Conservation (phyloP, 2,113 vertebrate genomes). For the Chionis minor region DNA sequence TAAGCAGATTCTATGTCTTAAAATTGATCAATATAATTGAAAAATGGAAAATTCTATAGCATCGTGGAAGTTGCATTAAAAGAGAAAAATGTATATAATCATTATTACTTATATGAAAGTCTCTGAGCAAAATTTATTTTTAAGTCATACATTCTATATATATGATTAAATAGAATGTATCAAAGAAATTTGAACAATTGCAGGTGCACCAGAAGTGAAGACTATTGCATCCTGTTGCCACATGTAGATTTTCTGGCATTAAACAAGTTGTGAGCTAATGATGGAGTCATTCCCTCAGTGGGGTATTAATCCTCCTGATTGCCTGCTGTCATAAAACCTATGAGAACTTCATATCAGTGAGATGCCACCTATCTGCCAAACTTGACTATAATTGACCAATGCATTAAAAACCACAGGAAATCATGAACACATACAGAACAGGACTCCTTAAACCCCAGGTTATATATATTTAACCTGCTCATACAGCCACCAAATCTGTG, state of each 20-base stretch:
- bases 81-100: neutral
- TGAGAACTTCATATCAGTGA: conserved; percentile 10
- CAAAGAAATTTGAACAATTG: neutral
- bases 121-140: neutral
- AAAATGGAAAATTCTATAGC: neutral
- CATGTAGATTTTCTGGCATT: conserved; percentile 38
- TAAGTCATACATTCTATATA: neutral
- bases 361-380: conserved; percentile 5
- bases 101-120: neutral
- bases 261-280: conserved; percentile 18
- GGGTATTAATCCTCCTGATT: conserved; percentile 19
- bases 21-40: neutral
- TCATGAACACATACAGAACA: neutral
- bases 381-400: neutral
- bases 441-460: neutral
- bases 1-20: neutral
- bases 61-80: neutral
- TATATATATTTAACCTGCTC: neutral
- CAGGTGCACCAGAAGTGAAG: neutral
- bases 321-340: conserved; percentile 25
- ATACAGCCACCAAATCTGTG: neutral
- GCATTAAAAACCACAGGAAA: conserved; percentile 6
- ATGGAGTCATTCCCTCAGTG: conserved; percentile 35
- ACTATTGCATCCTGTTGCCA: neutral
- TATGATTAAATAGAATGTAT: neutral